Evolutionary conservation across 2,888 invertebrate species (phyloP), one percentile per base, ranked within the genome.

Genomic region (Diarsia mendica): DNA sequence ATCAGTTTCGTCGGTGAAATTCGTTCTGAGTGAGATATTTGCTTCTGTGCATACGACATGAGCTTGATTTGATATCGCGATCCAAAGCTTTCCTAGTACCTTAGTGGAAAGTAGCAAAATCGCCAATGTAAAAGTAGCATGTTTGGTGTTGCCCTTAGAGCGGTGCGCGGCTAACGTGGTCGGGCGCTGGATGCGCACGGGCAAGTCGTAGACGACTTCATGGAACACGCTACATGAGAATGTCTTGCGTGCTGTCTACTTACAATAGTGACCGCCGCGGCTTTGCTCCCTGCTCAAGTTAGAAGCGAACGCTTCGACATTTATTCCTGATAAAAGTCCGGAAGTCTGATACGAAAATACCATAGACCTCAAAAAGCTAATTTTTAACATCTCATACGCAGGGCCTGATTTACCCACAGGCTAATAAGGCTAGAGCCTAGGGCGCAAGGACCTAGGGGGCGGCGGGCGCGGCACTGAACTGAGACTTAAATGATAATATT

Each of bases 201-300:
- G 75, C 80, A 81, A 76, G 84, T 77, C 85, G 81, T 77, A 86
- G 88, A 89, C 88, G 86, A 90, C 90, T 93, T 93, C 92, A 92
- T 87, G 90, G 92, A 93, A 93, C 89, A 90, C 82, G 90, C 86
- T 89, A 90, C 90, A 92, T 88, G 89, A 86, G 90, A 90, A 90
- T 89, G 84, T 89, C 83, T 88, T 88, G 90, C 86, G 84, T 88
- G 88, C 83, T 88, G 88, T 89, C 87, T 81, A 82, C 85, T 86
- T 88, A 88, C 87, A 90, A 89, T 90, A 87, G 82, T 87, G 84
- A 86, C 85, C 82, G 85, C 77, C 73, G 77, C 76, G 64, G 72
- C 75, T 75, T 78, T 74, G 78, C 61, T 61, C n/a, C 46, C 49
- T 76, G 64, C 67, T 53, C 73, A 87, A 87, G 88, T 80, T 53